phyloP scores from a whole-genome alignment of 2,888 invertebrate species.

The Tethea ocularis region DNA sequence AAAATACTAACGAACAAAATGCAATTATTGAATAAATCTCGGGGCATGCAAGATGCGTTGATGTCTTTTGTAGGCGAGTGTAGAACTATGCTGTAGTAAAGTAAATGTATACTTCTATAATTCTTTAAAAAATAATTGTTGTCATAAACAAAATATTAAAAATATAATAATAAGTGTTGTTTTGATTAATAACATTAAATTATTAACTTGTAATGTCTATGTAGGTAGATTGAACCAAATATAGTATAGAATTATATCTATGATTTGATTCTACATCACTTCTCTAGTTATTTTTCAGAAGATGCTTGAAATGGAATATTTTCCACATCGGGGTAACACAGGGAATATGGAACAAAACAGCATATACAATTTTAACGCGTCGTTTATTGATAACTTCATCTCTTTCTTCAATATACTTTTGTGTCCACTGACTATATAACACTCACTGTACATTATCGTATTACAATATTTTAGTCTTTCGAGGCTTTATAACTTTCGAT shows the following conservation, averaged over 20 bases:
- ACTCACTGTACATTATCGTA: conserved; percentile 84
- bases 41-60: conserved; percentile 38
- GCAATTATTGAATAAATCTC: neutral
- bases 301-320: neutral
- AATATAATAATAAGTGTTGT: neutral
- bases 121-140: neutral
- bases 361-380: conserved; percentile 78
- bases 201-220: neutral
- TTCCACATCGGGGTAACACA: conserved; percentile 27
- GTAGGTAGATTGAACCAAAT: neutral
- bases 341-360: conserved; percentile 74
- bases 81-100: neutral
- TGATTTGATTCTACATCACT: neutral
- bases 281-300: neutral
- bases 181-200: neutral
- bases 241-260: neutral
- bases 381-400: conserved; percentile 83
- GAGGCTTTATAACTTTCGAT: conserved; percentile 78
- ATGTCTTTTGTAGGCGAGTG: conserved; percentile 46
- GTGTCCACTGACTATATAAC: conserved; percentile 85
- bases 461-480: conserved; percentile 83
- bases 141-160: neutral
- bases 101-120: neutral
- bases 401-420: conserved; percentile 81
- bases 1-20: conserved; percentile 1